Percentiles rank a stretch among this genome's conserved stretches.
Conservation (phyloP, 1,140 invertebrate genomes). For the Drosophila melanogaster region Release_6_plus_ISO1_MT NT_033777.3:22198501-22199000, state of each 20-base stretch:
- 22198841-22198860: constrained; percentile 38
- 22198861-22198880: background rate
- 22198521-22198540: background rate
- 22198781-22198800: constrained; percentile 63
- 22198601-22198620: constrained; percentile 14
- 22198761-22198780: constrained; percentile 71
- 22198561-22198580: background rate
- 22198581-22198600: too few species aligned
- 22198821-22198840: constrained; percentile 48
- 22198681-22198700: constrained; percentile 6
- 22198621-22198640: background rate
- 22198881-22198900: background rate
- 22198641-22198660: constrained; percentile 16
- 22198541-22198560: background rate
- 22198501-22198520: background rate
- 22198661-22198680: constrained; percentile 8
- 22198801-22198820: constrained; percentile 71
- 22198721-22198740: constrained; percentile 27
- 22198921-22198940: constrained; percentile 72
- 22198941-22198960: constrained; percentile 81
- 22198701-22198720: constrained; percentile 6
- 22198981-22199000: constrained; percentile 67
- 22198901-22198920: constrained; percentile 22
- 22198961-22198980: constrained; percentile 77
- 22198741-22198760: constrained; percentile 45